Conservation (phyloP, 2,888 invertebrate species). For the Calliphora vomitoria region DNA sequence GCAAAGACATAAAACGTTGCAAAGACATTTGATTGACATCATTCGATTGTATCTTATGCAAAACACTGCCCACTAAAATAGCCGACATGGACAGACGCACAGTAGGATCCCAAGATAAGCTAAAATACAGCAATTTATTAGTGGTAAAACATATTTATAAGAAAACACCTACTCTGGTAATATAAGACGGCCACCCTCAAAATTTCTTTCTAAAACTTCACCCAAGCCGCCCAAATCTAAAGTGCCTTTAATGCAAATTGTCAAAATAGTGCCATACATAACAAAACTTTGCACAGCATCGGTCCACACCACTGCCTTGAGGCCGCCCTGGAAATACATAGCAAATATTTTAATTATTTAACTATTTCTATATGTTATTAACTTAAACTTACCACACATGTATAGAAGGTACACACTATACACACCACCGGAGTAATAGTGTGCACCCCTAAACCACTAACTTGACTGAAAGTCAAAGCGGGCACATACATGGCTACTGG, state of each 20-base stretch:
- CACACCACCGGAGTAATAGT: conserved; percentile 93
- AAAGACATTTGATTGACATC: conserved; percentile 94
- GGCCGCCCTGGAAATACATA: conserved; percentile 87
- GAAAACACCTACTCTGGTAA: conserved; percentile 87
- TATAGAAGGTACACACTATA: conserved; percentile 93
- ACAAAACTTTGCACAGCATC: conserved; percentile 91
- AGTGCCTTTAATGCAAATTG: conserved; percentile 91
- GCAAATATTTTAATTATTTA: background rate
- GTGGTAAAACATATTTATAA: background rate
- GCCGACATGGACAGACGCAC: conserved; percentile 92
- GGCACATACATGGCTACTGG: conserved; percentile 88
- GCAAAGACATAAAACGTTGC: conserved; percentile 92
- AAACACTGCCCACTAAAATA: conserved; percentile 89
- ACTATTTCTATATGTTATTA: background rate
- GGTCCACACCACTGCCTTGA: conserved; percentile 93
- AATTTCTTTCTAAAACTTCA: conserved; percentile 88
- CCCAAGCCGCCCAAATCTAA: conserved; percentile 89
- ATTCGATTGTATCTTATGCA: conserved; percentile 91
- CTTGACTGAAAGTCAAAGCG: conserved; percentile 90
- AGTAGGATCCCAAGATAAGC: conserved; percentile 91
- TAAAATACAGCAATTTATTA: conserved; percentile 81
- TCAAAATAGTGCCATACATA: conserved; percentile 90
- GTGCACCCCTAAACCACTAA: conserved; percentile 90
- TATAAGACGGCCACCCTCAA: conserved; percentile 89
- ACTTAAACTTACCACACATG: conserved; percentile 90